phyloP scores from a whole-genome alignment of 2,113 vertebrate genomes.

The Eptesicus fuscus region DNA sequence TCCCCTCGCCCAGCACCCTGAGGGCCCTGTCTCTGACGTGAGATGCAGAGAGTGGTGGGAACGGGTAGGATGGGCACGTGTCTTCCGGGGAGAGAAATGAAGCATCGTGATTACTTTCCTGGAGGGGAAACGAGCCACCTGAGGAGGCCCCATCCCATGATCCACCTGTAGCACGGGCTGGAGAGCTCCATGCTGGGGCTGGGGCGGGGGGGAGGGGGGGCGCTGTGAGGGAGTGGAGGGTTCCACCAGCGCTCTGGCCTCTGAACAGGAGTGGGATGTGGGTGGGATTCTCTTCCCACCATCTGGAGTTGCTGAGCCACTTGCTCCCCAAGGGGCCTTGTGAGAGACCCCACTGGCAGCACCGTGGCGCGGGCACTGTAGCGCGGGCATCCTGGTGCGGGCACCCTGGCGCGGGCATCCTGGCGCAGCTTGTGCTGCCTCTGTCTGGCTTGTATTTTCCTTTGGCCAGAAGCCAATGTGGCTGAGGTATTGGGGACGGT shows the following conservation, averaged over 20 bases:
- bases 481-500: background rate
- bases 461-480: background rate
- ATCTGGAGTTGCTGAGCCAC: background rate
- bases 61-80: accelerated
- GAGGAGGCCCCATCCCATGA: background rate
- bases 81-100: background rate
- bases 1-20: background rate
- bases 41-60: background rate
- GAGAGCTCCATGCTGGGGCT: too few species aligned
- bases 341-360: background rate
- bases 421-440: too few species aligned
- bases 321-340: background rate
- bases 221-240: background rate
- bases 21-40: background rate
- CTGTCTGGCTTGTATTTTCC: background rate
- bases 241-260: accelerated
- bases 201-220: accelerated
- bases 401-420: too few species aligned
- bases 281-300: background rate
- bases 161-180: background rate
- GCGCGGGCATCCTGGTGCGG: too few species aligned
- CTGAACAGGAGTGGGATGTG: background rate
- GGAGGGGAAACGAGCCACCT: background rate
- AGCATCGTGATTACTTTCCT: background rate
- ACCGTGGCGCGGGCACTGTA: too few species aligned